A percentile compares a stretch with the other conserved stretches of the same genome.
Evolutionary conservation across 2,888 invertebrate species (phyloP).

Genomic region (Drosophila neonasuta): DNA sequence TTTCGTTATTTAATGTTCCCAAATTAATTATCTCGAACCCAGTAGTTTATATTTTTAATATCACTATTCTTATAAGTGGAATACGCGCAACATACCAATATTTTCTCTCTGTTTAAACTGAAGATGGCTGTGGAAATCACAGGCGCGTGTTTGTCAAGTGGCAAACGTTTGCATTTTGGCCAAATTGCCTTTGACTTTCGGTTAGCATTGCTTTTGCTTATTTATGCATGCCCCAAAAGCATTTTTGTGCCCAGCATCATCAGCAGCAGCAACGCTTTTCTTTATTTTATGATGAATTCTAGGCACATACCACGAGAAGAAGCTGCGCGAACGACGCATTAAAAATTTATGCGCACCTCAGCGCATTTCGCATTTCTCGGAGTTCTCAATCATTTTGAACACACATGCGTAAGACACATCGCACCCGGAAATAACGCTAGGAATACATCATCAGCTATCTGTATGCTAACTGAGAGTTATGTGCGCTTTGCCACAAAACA

Average conservation of each 20-base stretch:
- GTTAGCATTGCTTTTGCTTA: constrained; percentile 49
- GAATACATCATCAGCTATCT: background rate
- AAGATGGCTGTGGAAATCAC: constrained; percentile 53
- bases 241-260: background rate
- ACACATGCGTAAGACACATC: background rate
- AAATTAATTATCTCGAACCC: too few species aligned
- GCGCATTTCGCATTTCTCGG: constrained; percentile 46
- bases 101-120: background rate
- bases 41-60: too few species aligned
- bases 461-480: constrained; percentile 21
- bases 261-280: background rate
- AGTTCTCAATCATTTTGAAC: background rate
- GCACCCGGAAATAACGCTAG: background rate
- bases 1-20: too few species aligned
- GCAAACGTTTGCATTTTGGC: constrained; percentile 75
- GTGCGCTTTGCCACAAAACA: constrained; percentile 34
- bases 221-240: constrained; percentile 64
- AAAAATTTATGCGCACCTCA: constrained; percentile 76
- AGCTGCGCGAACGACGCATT: constrained; percentile 62
- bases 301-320: constrained; percentile 71
- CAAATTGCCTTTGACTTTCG: constrained; percentile 73
- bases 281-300: constrained; percentile 69
- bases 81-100: background rate
- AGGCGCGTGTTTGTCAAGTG: constrained; percentile 76
- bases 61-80: too few species aligned